Base-by-base conservation (phyloP, 2,888 invertebrate species). In the Azorinus chamasolen region DNA sequence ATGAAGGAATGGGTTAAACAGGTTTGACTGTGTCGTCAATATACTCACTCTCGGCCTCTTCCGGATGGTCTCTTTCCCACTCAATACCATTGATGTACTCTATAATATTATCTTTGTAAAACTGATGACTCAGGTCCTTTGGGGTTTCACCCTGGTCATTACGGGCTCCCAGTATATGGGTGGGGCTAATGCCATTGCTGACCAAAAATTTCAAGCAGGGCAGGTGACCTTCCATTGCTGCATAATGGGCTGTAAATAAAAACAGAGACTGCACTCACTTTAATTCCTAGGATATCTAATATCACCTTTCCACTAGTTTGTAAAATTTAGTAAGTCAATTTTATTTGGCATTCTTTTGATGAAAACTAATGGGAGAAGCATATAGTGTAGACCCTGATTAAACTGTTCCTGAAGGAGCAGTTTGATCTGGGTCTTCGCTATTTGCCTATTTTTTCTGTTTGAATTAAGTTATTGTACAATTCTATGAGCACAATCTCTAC, bases 81-180 rank as follows among this genome's bases (percentile, higher is more conserved):
- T 93, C 92, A 50, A 93, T 91, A 48, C 91, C 91, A 61, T 88
- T 88, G 62, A 93, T 91, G 85, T 93, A 93, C 53, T 93, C 92
- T 16, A 93, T 86, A 18, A 93, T 86, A 65, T 88, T 79, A 25
- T 92, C 91, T 79, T 93, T 93, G 84, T 92, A 92, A 80, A 93
- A 93, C 85, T 92, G 92, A 69, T 92, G 91, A 14, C 93, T 92
- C 53, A 93, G 82, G 78, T 92, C 93, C 66, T 92, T 92, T 4
- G 93, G 92, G 2, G 92, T 92, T 73, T 93, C 93, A 2, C 93
- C 93, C 55, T 93, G 92, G 84, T 93, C 93, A 66, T 93, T 93
- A n/a, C 93, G 83, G 16, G 92, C 93, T 3, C 89, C 88, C 2
- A 93, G 82, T 2, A 92, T 85, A 51, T 91, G 88, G 20, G 87